Evolutionary conservation across 1,140 invertebrate genomes (phyloP).

Genomic region (Sitobion miscanthi): DNA sequence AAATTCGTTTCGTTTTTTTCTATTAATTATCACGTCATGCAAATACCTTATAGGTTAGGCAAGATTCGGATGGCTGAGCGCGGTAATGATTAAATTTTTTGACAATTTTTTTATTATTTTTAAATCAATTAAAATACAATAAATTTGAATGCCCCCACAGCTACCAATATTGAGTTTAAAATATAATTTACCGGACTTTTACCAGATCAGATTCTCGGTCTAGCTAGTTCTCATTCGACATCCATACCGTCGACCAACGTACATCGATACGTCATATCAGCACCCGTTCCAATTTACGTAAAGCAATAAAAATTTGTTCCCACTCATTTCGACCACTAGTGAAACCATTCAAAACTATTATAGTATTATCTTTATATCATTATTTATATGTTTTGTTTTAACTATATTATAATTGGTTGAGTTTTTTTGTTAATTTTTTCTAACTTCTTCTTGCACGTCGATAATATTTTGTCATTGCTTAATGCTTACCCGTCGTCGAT

Average conservation of each 20-base stretch:
- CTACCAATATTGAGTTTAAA: neutral
- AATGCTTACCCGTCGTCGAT: no score
- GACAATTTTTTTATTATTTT: neutral
- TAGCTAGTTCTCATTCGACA: neutral
- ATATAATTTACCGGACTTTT: neutral
- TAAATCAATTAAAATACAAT: neutral
- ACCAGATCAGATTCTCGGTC: neutral
- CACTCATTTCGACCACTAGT: no score
- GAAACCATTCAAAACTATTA: neutral
- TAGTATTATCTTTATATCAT: neutral
- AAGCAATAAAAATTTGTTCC: no score
- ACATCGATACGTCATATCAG: neutral
- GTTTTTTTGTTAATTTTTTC: no score
- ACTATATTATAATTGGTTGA: neutral
- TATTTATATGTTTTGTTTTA: neutral
- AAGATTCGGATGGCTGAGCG: neutral
- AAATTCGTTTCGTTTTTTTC: neutral
- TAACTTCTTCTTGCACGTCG: neutral
- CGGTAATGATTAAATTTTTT: neutral
- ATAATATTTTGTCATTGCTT: neutral
- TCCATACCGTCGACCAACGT: neutral
- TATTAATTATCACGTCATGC: neutral
- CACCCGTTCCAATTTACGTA: no score
- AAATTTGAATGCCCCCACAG: no score
- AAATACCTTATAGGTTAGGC: neutral